Percentiles rank a stretch among this genome's conserved stretches.
These are phyloP conservation scores for Catocala nupta DNA, from an alignment of 2,888 invertebrate genomes.

Conservation along the genomic window DNA sequence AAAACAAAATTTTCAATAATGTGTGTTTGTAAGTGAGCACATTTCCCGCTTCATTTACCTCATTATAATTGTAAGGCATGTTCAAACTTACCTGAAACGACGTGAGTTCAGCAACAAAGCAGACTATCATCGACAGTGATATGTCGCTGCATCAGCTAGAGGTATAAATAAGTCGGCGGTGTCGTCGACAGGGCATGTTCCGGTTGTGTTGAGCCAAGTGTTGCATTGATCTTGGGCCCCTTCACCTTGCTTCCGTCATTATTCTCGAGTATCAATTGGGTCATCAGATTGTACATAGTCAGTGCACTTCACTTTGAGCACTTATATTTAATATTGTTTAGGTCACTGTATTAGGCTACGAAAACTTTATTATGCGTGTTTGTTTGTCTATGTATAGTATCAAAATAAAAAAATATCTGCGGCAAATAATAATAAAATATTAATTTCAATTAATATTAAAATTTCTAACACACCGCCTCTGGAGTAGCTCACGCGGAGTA, in stretches of 20 bases:
- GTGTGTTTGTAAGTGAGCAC: too few relatives aligned
- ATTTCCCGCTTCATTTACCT: not conserved
- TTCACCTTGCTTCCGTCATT: constrained; percentile 60
- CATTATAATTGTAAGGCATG: constrained; percentile 5
- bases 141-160: constrained; percentile 80
- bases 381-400: not conserved
- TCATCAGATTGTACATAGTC: constrained; percentile 62
- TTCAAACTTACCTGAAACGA: constrained; percentile 82
- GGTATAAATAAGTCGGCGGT: constrained; percentile 78
- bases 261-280: constrained; percentile 51
- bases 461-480: not conserved
- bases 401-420: not conserved
- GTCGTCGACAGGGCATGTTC: constrained; percentile 79
- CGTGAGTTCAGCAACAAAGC: constrained; percentile 84
- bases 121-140: constrained; percentile 87
- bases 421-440: constrained; percentile 22
- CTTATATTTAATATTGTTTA: constrained; percentile 42
- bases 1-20: too few relatives aligned
- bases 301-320: constrained; percentile 71
- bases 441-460: not conserved
- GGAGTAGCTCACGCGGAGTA: not conserved
- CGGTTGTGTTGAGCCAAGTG: constrained; percentile 58
- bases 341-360: constrained; percentile 41
- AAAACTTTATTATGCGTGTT: constrained; percentile 11
- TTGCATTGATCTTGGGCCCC: constrained; percentile 65